Conservation (phyloP, 1,140 invertebrate species). For the Pseudobourletiella spinata region DNA sequence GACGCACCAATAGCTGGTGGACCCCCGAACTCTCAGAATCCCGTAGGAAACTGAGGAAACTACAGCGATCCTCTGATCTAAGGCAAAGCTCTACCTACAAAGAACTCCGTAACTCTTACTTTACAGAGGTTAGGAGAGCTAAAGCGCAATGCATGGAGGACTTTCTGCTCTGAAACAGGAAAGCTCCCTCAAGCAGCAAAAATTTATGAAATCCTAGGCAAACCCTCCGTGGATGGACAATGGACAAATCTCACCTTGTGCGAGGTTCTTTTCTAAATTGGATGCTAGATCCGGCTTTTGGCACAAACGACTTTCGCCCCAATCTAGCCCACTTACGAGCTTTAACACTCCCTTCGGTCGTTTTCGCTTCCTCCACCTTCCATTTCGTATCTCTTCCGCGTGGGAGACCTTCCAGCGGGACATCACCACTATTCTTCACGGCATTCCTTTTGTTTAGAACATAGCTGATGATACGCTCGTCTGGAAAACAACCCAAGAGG, state of each 20-base stretch:
- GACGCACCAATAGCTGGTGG: too few relatives aligned
- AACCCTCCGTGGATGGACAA: conserved; percentile 17
- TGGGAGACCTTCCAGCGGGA: conserved; percentile 45
- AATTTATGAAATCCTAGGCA: too few relatives aligned
- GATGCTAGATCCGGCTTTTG: conserved; percentile 37
- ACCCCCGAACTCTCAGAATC: too few relatives aligned
- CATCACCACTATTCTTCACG: conserved; percentile 43
- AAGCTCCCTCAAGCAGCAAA: too few relatives aligned
- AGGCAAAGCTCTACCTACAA: too few relatives aligned
- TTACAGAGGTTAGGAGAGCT: too few relatives aligned
- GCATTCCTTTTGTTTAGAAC: conserved; percentile 37
- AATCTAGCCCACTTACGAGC: conserved; percentile 32
- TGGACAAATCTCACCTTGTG: conserved; percentile 3
- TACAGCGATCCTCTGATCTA: too few relatives aligned
- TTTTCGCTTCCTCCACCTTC: conserved; percentile 40
- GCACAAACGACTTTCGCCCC: conserved; percentile 5
- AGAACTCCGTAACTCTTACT: too few relatives aligned
- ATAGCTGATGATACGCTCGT: conserved; percentile 50
- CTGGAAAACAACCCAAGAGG: conserved; percentile 35
- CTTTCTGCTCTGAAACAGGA: too few relatives aligned
- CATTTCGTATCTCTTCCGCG: conserved; percentile 44
- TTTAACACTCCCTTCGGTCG: conserved; percentile 39
- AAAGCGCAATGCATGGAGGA: too few relatives aligned
- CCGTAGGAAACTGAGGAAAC: too few relatives aligned
- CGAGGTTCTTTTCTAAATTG: conserved; percentile 38